phyloP scores from a whole-genome alignment of 1,140 invertebrate genomes.

The Caenorhabditis briggsae region DNA sequence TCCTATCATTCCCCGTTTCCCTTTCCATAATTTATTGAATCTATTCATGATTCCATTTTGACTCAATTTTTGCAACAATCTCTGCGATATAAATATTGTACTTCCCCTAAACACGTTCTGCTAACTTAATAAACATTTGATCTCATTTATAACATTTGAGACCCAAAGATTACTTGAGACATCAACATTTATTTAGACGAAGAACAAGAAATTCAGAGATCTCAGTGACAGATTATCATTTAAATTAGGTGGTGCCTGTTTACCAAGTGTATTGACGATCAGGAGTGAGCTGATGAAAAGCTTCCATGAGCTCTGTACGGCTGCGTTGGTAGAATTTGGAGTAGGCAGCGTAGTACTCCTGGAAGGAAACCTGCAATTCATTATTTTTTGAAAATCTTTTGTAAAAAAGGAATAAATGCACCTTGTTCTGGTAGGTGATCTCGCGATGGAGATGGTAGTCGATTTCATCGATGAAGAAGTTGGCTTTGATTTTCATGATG shows the following conservation, averaged over 20 bases:
- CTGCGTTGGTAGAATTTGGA: constrained; percentile 17
- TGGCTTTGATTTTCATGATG: constrained; percentile 28
- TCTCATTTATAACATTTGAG: too few species aligned
- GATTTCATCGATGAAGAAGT: constrained; percentile 50
- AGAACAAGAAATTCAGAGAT: background rate
- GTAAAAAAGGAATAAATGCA: background rate
- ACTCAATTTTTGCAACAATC: too few species aligned
- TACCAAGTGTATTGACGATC: constrained; percentile 12
- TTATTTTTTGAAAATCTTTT: too few species aligned
- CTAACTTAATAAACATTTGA: too few species aligned
- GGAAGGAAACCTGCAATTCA: background rate
- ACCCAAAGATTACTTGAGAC: too few species aligned
- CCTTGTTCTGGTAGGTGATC: constrained; percentile 2
- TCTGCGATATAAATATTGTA: too few species aligned
- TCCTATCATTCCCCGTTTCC: too few species aligned
- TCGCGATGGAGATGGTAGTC: constrained; percentile 16
- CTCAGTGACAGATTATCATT: background rate
- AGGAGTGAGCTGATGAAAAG: background rate
- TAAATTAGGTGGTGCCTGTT: background rate
- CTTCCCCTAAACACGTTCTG: too few species aligned
- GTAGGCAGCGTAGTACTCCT: constrained; percentile 25
- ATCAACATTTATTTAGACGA: background rate
- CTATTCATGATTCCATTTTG: too few species aligned
- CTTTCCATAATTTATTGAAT: too few species aligned
- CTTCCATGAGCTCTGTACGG: background rate